These are phyloP conservation scores for Gouania willdenowi DNA, from an alignment of 2,797 vertebrate species.

Conservation along the genomic window DNA sequence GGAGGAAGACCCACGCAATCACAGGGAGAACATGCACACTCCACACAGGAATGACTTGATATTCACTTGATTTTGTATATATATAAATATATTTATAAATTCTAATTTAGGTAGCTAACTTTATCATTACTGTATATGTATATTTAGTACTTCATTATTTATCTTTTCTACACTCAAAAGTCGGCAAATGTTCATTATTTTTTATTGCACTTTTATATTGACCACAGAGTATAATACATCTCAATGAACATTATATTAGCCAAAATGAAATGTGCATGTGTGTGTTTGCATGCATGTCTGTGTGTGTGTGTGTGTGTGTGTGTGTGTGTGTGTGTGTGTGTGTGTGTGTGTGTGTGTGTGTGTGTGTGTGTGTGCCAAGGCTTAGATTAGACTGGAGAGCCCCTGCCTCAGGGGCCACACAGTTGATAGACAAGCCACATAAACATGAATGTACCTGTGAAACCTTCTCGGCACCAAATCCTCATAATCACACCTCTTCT, in stretches of 20 bases:
- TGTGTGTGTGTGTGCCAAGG: constrained; percentile 39
- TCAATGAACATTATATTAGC: constrained; percentile 33
- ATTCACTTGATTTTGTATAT: too few relatives aligned
- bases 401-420: constrained; percentile 61
- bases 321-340: not conserved
- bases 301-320: not conserved
- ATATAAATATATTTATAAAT: too few relatives aligned
- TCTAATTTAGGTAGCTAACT: too few relatives aligned
- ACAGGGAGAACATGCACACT: too few relatives aligned
- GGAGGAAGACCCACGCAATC: too few relatives aligned
- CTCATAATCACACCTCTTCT: constrained; percentile 31
- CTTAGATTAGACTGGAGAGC: constrained; percentile 58
- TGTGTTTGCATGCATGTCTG: constrained; percentile 2
- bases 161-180: too few relatives aligned
- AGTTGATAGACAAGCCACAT: constrained; percentile 59
- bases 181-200: too few relatives aligned
- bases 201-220: too few relatives aligned
- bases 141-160: too few relatives aligned
- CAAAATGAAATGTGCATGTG: constrained; percentile 17
- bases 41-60: too few relatives aligned
- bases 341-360: constrained; percentile 22
- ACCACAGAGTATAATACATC: too few relatives aligned
- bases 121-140: too few relatives aligned
- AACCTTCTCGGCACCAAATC: constrained; percentile 33
- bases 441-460: constrained; percentile 58